phyloP scores from a whole-genome alignment of 2,888 invertebrate genomes.

The Mechanitis mazaeus region DNA sequence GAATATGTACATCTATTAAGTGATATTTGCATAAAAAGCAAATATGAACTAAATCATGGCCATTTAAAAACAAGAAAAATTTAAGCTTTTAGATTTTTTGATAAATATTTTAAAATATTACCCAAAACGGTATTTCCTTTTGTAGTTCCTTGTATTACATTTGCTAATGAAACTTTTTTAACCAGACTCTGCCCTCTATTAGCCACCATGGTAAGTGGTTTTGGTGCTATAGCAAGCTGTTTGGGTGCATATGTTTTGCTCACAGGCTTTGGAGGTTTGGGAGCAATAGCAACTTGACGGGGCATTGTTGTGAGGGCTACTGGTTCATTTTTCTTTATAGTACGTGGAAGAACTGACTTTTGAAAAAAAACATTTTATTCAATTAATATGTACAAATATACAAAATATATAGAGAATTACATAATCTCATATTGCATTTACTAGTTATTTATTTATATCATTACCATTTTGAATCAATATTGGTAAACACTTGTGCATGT shows the following conservation, averaged over 20 bases:
- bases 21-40: no score
- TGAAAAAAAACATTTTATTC: no score
- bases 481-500: no score
- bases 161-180: constrained; percentile 49
- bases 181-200: constrained; percentile 35
- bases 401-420: no score
- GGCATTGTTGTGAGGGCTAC: constrained; percentile 36
- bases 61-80: no score
- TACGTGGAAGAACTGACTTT: constrained; percentile 26
- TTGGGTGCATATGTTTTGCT: constrained; percentile 36
- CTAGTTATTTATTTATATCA: no score
- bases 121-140: constrained; percentile 53
- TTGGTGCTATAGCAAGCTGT: constrained; percentile 55
- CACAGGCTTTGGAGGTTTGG: constrained; percentile 57
- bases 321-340: constrained; percentile 38
- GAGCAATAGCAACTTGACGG: constrained; percentile 72
- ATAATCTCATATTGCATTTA: no score
- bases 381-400: no score
- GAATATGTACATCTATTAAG: no score
- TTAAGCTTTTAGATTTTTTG: constrained; percentile 2
- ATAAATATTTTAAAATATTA: constrained; percentile 31
- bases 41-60: no score
- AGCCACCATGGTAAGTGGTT: constrained; percentile 46
- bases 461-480: no score
- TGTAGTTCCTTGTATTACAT: constrained; percentile 38